Evolutionary conservation across 2,888 invertebrate species (phyloP), one percentile per base, ranked within the genome.

Genomic region (Habroteleia sp.): DNA sequence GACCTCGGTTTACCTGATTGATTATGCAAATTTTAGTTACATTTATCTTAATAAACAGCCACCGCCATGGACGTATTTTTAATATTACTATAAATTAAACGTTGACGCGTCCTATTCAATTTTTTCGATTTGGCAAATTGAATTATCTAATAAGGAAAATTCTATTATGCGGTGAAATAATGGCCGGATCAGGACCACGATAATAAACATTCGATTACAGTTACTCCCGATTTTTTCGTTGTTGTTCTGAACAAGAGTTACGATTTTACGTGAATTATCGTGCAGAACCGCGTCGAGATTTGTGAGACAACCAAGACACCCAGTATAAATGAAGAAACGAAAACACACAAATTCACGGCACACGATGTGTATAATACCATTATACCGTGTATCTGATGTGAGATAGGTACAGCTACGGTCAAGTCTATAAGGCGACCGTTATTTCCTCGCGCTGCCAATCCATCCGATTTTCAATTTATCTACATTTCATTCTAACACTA

Each of bases 401-500:
- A 71, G 71, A 72, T 56, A 63, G 56, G 23, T 35, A 42, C 58
- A 41, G 33, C 54, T 33, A 46, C 41, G 46, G 42, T 13, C 39
- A 20, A 23, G 60, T 54, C 63, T 48, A 56, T 48, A 63, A 41
- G 50, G 8, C 41, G 60, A 69, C 69, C 72, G 72, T 72, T 72
- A 72, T 29, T 72, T 72, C 50, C 50, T 72, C 42, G 63, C 72
- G 63, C 72, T 72, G 56, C 72, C 72, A 56, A 72, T 72, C 50
- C 41, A 72, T 72, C 44, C 42, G 17, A 60, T 69, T 58, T 50
- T 50, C 44, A 25, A 58, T 54, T 72, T 65, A 72, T 65, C 44
- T 31, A 1, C 14, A 17, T 41, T 29, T 17, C 37, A 14, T 11
- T 25, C 39, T 20, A 1, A 37, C n/a, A n/a, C n/a, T n/a, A n/a